These are phyloP conservation scores for Acipenser ruthenus DNA, from an alignment of 2,797 vertebrate species.

Conservation along the genomic window DNA sequence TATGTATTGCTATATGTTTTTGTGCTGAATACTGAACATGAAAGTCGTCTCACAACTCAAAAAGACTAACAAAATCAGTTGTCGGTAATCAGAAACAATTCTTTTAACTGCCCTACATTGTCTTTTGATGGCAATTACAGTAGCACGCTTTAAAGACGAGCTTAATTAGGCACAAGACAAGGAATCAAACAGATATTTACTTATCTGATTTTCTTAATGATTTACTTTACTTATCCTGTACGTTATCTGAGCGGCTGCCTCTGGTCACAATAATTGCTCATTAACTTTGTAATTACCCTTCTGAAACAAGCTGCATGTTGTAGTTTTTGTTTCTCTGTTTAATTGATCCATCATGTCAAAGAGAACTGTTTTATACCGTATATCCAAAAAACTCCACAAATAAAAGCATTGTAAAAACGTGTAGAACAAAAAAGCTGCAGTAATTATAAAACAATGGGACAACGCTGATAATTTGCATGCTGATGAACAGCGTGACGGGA, in stretches of 20 bases:
- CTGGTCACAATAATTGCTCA: background rate
- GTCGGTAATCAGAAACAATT: background rate
- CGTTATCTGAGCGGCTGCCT: background rate
- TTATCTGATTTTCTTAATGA: conserved; percentile 3
- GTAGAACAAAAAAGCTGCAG: background rate
- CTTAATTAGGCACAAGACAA: conserved; percentile 11
- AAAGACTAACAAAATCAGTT: background rate
- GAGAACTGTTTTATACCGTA: background rate
- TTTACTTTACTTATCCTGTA: conserved; percentile 3
- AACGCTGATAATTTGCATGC: too few species aligned
- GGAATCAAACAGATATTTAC: conserved; percentile 4
- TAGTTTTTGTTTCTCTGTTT: background rate
- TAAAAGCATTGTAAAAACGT: background rate
- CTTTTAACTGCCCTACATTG: background rate
- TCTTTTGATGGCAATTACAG: conserved; percentile 1
- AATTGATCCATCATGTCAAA: background rate
- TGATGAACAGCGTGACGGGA: too few species aligned
- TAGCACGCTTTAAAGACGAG: conserved; percentile 3
- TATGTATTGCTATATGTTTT: too few species aligned
- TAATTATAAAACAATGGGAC: too few species aligned
- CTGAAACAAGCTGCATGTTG: background rate
- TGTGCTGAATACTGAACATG: too few species aligned
- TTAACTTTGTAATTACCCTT: background rate
- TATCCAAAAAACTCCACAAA: background rate
- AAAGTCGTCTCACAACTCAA: background rate